Percentiles rank a stretch among this genome's conserved stretches.
phyloP scores from a whole-genome alignment of 2,888 invertebrate genomes.

The Caenorhabditis doughertyi region DNA sequence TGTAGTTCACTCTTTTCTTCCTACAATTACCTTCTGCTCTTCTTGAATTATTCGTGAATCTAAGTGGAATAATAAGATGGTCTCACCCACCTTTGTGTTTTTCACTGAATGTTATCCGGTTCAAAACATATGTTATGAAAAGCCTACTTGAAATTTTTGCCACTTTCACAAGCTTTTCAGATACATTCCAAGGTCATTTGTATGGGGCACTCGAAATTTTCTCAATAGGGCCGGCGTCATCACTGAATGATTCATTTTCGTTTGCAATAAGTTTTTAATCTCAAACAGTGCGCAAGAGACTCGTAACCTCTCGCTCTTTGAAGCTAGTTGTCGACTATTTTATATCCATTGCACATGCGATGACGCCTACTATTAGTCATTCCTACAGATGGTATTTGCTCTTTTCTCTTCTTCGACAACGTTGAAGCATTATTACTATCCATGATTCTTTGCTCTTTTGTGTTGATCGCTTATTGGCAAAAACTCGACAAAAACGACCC shows the following conservation, averaged over 20 bases:
- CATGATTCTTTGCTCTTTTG: constrained; percentile 6
- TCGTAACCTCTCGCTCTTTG: not conserved
- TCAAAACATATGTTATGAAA: constrained; percentile 11
- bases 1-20: not conserved
- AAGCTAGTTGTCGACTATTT: not conserved
- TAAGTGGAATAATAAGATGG: not conserved
- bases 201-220: constrained; percentile 15
- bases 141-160: constrained; percentile 22
- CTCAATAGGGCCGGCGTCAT: constrained; percentile 1
- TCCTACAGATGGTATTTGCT: constrained; percentile 14
- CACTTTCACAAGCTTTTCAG: constrained; percentile 8
- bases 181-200: constrained; percentile 23
- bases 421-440: constrained; percentile 20
- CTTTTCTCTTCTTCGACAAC: not conserved
- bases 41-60: constrained; percentile 31
- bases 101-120: not conserved
- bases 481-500: constrained; percentile 18
- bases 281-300: constrained; percentile 1
- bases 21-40: constrained; percentile 26
- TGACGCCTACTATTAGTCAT: constrained; percentile 43
- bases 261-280: constrained; percentile 26
- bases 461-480: constrained; percentile 20
- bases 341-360: constrained; percentile 7
- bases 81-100: not conserved
- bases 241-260: constrained; percentile 34